phyloP scores from a whole-genome alignment of 2,113 vertebrate genomes.

The Ornithorhynchus anatinus region DNA sequence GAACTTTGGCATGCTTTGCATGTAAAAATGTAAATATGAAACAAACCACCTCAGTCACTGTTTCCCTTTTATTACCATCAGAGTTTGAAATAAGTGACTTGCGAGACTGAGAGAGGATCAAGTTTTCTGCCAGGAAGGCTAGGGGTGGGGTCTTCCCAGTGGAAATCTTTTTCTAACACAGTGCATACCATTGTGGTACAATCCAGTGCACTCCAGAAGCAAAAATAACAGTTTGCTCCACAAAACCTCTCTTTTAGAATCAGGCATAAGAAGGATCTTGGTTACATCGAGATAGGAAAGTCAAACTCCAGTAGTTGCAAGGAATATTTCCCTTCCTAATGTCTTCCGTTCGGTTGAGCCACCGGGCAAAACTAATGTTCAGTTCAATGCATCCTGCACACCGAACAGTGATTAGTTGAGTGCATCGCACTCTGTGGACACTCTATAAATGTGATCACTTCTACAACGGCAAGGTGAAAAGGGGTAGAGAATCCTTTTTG shows the following conservation, averaged over 20 bases:
- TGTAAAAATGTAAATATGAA: background rate
- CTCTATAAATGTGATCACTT: no score
- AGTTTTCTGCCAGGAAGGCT: background rate
- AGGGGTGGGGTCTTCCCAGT: background rate
- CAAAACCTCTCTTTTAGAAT: background rate
- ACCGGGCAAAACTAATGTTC: no score
- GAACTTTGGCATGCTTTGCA: background rate
- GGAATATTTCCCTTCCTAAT: background rate
- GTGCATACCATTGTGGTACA: background rate
- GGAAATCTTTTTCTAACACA: background rate
- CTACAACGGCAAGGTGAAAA: no score
- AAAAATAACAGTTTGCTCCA: background rate
- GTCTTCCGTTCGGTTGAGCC: no score
- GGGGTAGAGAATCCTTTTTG: no score
- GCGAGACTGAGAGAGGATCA: background rate
- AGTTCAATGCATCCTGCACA: no score
- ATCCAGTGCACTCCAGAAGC: background rate
- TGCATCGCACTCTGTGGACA: no score
- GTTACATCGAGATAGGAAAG: background rate
- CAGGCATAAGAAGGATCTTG: no score
- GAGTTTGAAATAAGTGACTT: background rate
- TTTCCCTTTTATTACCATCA: background rate
- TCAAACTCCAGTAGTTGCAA: background rate
- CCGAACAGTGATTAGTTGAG: no score
- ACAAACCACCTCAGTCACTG: background rate